These are phyloP conservation scores for Trachurus trachurus DNA, from an alignment of 2,797 vertebrate genomes.

Conservation along the genomic window DNA sequence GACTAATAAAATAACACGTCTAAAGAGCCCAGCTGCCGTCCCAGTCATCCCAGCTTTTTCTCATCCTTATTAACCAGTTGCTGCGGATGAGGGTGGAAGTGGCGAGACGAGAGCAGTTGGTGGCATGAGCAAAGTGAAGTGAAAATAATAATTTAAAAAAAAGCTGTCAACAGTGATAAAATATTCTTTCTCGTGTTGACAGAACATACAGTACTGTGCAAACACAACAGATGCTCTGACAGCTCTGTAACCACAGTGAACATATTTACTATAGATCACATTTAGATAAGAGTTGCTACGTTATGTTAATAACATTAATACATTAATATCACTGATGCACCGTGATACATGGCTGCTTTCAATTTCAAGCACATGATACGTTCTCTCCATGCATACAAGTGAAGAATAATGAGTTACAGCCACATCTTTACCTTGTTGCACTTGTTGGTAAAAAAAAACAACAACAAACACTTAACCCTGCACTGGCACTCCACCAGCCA, in stretches of 20 bases:
- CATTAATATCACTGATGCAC: not conserved
- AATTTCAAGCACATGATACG: not conserved
- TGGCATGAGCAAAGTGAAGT: not conserved
- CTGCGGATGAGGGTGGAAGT: not conserved
- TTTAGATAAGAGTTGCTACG: not conserved
- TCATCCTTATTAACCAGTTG: not conserved
- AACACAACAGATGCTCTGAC: slow-evolving; percentile 27
- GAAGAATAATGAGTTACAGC: slow-evolving; percentile 8
- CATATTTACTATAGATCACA: not conserved
- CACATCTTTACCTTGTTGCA: slow-evolving; percentile 23
- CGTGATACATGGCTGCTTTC: not conserved
- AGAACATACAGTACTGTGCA: slow-evolving; percentile 12
- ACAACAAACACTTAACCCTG: slow-evolving; percentile 4
- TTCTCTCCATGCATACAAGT: slow-evolving; percentile 2
- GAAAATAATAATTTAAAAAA: not conserved
- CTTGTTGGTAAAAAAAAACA: slow-evolving; percentile 5
- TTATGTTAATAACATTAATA: too few species aligned
- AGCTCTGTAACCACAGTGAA: slow-evolving; percentile 13
- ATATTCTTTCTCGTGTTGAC: slow-evolving; percentile 16
- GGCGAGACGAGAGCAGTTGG: not conserved
- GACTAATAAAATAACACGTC: not conserved
- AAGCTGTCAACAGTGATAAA: slow-evolving; percentile 16
- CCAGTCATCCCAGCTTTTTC: not conserved
- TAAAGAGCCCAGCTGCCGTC: not conserved
- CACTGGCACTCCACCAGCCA: slow-evolving; percentile 1